Conservation (phyloP, 35 echinoderm and acorn worm species). For the Holothuria glaberrima region DNA sequence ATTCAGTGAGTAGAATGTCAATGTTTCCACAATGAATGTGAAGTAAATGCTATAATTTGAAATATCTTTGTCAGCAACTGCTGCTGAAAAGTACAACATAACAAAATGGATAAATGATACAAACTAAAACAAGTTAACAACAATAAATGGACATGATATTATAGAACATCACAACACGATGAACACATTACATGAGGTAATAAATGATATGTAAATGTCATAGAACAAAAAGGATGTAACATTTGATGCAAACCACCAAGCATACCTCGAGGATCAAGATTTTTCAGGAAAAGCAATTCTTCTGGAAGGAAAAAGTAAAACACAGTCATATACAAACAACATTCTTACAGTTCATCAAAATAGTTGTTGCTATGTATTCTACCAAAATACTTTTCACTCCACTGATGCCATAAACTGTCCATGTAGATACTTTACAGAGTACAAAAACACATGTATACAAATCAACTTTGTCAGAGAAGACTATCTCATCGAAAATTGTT, state of each 20-base stretch:
- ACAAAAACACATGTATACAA: no score
- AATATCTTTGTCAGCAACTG: background rate
- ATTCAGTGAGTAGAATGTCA: no score
- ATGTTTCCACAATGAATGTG: no score
- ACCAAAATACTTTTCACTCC: no score
- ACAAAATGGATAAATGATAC: background rate
- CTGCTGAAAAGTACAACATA: background rate
- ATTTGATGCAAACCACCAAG: slow-evolving; percentile 28
- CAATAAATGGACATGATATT: background rate
- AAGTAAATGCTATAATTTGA: no score
- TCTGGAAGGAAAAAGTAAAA: slow-evolving; percentile 38
- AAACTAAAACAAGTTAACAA: background rate
- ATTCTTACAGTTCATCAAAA: no score
- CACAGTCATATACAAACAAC: background rate
- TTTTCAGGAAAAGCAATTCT: slow-evolving; percentile 46
- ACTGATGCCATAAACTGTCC: no score
- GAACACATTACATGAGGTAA: background rate
- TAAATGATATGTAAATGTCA: no score
- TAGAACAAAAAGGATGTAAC: background rate
- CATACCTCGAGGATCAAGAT: slow-evolving; percentile 51
- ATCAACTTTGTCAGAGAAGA: no score
- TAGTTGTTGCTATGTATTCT: no score
- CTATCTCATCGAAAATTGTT: no score
- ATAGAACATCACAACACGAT: background rate
- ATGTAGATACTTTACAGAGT: no score